Conservation (phyloP, 2,113 vertebrate genomes). For the Fulmarus glacialis region DNA sequence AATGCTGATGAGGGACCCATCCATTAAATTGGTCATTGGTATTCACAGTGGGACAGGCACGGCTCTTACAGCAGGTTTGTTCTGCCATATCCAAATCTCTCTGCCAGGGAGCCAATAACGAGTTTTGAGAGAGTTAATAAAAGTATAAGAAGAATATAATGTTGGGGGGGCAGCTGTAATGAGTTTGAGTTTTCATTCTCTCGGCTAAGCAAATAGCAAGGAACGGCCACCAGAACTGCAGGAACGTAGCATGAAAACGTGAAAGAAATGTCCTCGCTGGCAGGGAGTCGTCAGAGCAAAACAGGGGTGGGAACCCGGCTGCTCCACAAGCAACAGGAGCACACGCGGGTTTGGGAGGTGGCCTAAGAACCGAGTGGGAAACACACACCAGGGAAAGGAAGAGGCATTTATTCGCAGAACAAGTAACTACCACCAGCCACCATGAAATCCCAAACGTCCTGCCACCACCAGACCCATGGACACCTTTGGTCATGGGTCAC, state of each 20-base stretch:
- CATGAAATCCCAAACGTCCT: accelerated
- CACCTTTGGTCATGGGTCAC: accelerated
- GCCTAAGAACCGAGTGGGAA: neutral
- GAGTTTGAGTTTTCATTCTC: neutral
- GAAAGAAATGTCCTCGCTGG: accelerated
- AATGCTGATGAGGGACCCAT: neutral
- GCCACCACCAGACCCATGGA: accelerated
- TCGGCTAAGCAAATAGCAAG: neutral
- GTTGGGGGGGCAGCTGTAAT: neutral
- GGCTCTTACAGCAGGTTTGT: neutral
- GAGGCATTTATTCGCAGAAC: neutral
- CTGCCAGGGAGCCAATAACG: neutral
- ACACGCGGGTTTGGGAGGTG: accelerated
- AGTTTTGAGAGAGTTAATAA: conserved; percentile 1
- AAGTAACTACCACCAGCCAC: neutral
- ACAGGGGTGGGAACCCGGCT: neutral
- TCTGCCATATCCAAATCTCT: neutral
- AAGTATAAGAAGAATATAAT: neutral
- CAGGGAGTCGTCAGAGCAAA: neutral
- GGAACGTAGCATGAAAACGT: accelerated
- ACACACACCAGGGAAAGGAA: accelerated
- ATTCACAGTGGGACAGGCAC: neutral
- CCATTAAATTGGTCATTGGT: neutral
- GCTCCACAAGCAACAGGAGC: neutral
- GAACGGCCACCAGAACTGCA: neutral